Evolutionary conservation across 2,888 invertebrate species (phyloP), one percentile per base, ranked within the genome.

Genomic region (Caenorhabditis zanzibari): DNA sequence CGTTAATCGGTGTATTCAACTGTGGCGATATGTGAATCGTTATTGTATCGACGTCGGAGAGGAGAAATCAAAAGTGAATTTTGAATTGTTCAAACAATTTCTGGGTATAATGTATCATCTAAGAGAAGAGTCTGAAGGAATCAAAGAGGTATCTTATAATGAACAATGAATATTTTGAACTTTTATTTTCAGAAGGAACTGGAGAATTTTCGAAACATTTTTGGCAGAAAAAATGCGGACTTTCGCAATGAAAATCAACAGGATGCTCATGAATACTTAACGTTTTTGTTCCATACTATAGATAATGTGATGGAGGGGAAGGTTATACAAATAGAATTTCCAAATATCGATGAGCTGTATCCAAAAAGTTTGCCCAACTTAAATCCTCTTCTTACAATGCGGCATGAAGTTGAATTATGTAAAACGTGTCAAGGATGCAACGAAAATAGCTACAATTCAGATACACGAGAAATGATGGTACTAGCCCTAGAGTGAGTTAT

Each of bases 211-310:
- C 32, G 19, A 7, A 14, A 32, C 32, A 19, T 6, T 14, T 16
- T 32, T 3, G 22, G 35, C 16, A 12, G n/a, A 1, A 4, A 16
- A 7, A 4, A 9, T 22, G 2, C n/a, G 7, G 19, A 6, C 2
- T 63, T 63, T 24, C 4, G 2, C 41, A 41, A 38, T 24, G 19
- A 19, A 3, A 35, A 24, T 1, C 61, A 63, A 24, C 61, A 63
- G 24, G 61, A 63, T 14, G 61, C 24, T 24, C 61, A 63, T 19
- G 61, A 63, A 24, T 63, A 12, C 41, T 22, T 63, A 16, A 22
- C 12, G 4, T 9, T 24, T 3, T 5, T 41, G 24, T 22, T 63
- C 38, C n/a, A 24, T 2, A 10, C 12, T 1, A 38, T 63, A n/a
- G 41, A 41, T 24, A 41, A 63, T 24, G 9, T 63, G 12, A 63